Conservation (phyloP, 2,113 vertebrate species). For the Thomomys bottae region DNA sequence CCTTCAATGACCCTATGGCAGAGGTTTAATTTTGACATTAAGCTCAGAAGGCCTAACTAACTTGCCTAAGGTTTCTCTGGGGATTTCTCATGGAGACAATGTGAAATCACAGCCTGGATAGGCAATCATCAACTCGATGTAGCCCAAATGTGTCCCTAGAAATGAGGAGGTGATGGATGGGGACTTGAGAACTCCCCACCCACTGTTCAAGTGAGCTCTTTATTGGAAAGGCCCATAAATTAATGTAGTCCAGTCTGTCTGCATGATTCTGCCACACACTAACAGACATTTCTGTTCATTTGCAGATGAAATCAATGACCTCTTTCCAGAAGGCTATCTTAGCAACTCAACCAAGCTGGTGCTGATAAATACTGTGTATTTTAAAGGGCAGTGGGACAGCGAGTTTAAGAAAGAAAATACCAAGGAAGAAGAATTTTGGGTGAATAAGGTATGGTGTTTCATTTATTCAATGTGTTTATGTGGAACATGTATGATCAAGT, state of each 20-base stretch:
- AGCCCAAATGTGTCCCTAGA: not conserved
- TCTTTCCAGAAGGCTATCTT: slow-evolving; percentile 86
- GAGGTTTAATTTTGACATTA: slow-evolving; percentile 43
- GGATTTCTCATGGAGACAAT: not conserved
- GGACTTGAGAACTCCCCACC: not conserved
- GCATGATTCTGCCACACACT: accelerated
- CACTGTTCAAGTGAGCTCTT: not conserved
- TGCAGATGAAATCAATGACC: slow-evolving; percentile 89
- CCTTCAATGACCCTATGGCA: not conserved
- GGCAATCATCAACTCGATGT: not conserved
- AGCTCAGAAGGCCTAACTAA: not conserved
- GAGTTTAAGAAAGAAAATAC: slow-evolving; percentile 85
- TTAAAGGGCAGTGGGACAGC: slow-evolving; percentile 89
- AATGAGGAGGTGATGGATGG: not conserved
- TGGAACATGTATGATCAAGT: not conserved
- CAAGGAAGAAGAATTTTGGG: slow-evolving; percentile 87
- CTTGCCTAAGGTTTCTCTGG: not conserved
- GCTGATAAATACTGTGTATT: slow-evolving; percentile 89
- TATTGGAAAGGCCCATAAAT: not conserved
- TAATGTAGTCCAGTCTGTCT: no score
- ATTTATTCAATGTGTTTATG: not conserved
- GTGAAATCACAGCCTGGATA: not conserved
- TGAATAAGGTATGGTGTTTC: slow-evolving; percentile 83
- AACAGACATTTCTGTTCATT: slow-evolving; percentile 1
- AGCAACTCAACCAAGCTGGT: slow-evolving; percentile 82